Conservation (phyloP, 2,113 vertebrate genomes). For the Pseudolaguvia tuberculata region DNA sequence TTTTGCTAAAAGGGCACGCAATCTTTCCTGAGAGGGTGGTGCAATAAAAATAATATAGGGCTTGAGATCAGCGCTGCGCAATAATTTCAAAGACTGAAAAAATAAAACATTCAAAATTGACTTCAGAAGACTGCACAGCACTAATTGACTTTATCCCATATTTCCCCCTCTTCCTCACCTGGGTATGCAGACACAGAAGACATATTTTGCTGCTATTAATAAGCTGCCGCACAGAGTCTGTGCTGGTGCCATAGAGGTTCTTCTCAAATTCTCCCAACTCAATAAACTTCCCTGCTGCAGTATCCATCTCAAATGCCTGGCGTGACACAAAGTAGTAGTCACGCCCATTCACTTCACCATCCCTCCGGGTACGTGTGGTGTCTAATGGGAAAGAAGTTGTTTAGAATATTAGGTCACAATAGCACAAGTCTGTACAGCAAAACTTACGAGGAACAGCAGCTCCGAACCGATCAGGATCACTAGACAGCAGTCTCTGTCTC, state of each 20-base stretch:
- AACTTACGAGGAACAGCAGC: constrained; percentile 87
- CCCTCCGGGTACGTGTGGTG: constrained; percentile 85
- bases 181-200: constrained; percentile 89
- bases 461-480: constrained; percentile 85
- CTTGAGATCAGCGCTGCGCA: constrained; percentile 93
- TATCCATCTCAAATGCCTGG: constrained; percentile 88
- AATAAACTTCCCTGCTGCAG: constrained; percentile 88
- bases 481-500: constrained; percentile 83
- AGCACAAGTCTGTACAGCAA: background rate
- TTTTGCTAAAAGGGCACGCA: constrained; percentile 87
- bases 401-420: background rate
- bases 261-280: constrained; percentile 96
- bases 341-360: constrained; percentile 82
- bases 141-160: background rate
- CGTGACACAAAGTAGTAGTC: constrained; percentile 95
- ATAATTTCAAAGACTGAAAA: constrained; percentile 84
- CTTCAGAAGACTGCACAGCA: background rate
- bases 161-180: constrained; percentile 68
- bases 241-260: constrained; percentile 93
- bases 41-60: constrained; percentile 98
- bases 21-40: constrained; percentile 92
- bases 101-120: constrained; percentile 35
- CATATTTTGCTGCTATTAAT: constrained; percentile 98
- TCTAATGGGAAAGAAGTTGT: constrained; percentile 64
- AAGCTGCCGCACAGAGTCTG: constrained; percentile 91